These are phyloP conservation scores for Empidonax traillii DNA, from an alignment of 2,113 vertebrate species.

Conservation along the genomic window DNA sequence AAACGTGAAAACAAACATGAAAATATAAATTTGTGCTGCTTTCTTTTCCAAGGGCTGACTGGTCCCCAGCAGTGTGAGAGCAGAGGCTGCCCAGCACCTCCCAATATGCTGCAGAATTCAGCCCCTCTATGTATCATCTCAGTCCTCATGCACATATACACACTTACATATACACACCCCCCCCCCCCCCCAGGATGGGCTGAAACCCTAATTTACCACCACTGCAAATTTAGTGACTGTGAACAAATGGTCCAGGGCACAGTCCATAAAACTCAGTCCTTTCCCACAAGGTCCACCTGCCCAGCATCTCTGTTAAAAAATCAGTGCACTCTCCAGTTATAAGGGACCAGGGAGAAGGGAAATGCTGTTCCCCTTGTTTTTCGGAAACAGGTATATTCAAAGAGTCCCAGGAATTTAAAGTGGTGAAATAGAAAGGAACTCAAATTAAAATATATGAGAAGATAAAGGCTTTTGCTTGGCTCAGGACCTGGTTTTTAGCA, in stretches of 20 bases:
- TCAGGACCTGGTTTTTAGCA: neutral
- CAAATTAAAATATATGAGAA: neutral
- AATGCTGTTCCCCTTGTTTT: neutral
- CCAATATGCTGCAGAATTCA: neutral
- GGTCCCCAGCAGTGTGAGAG: neutral
- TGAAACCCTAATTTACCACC: neutral
- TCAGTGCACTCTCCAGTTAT: neutral
- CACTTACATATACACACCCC: fast-evolving
- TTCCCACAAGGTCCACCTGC: neutral
- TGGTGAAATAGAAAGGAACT: neutral
- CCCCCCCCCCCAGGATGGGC: neutral
- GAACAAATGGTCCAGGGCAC: neutral
- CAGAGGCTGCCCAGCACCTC: neutral
- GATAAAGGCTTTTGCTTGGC: neutral
- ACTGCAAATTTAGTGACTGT: neutral
- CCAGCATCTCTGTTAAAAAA: neutral
- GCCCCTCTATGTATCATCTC: neutral
- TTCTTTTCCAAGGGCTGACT: neutral
- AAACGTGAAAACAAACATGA: neutral
- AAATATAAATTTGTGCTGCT: neutral
- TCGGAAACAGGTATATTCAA: neutral
- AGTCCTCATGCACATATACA: too few relatives aligned
- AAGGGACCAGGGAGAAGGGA: neutral
- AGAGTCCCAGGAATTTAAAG: neutral
- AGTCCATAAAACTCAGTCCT: neutral